Conservation (phyloP, 2,113 vertebrate genomes). For the Haplochromis vanheusdeni region DNA sequence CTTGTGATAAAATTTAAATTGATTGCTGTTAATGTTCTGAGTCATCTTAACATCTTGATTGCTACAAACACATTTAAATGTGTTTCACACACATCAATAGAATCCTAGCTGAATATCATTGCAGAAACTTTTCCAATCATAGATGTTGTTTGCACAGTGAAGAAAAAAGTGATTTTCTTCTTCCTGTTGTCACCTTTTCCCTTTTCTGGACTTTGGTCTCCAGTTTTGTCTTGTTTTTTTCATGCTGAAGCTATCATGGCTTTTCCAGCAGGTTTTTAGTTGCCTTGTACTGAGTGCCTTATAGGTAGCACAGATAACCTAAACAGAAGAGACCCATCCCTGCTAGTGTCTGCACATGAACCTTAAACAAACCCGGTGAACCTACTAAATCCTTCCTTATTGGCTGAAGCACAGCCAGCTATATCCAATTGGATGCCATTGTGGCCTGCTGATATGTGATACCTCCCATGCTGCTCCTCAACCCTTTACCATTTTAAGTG, state of each 20-base stretch:
- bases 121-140: background rate
- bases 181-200: background rate
- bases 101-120: background rate
- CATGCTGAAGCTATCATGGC: background rate
- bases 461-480: background rate
- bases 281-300: background rate
- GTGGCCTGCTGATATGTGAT: background rate
- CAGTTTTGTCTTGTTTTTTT: background rate
- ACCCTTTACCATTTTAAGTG: background rate
- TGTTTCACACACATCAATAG: background rate
- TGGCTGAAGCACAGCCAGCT: constrained; percentile 22
- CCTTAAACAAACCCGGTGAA: constrained; percentile 27
- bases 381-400: background rate
- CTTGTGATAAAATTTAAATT: background rate
- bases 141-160: background rate
- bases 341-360: background rate
- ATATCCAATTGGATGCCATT: background rate
- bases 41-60: background rate
- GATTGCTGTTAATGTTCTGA: background rate
- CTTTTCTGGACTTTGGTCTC: background rate
- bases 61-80: background rate
- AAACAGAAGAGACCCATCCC: background rate
- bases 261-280: background rate
- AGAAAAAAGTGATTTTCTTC: background rate
- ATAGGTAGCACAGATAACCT: background rate